Base-by-base conservation (phyloP, 2,113 vertebrate genomes). In the Sciurus niger region DNA sequence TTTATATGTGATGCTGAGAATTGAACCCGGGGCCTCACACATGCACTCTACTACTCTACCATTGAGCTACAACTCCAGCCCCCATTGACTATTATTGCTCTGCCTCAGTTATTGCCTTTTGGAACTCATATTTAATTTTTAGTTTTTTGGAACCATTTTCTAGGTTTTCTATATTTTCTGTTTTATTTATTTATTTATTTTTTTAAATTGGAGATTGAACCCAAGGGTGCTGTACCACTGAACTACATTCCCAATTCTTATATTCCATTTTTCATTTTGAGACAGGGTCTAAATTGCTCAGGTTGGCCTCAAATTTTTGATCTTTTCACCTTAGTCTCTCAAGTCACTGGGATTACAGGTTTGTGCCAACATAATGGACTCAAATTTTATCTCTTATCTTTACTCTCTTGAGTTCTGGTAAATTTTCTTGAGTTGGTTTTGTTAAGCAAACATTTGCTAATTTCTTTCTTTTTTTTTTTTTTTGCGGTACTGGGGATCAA, bases 61-160 rank as follows among this genome's bases (percentile, higher is more conserved):
- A 48, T 9, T 48, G 46, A 48, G 46, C 46, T 48, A 48, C 46
- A 48, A 48, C 46, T 48, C 46, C 46, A 48, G 46, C 46, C 46
- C 46, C 46, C 46, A 48, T 48, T 86, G 67, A 76, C 63, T 73
- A 76, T 78, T 65, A 65, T 70, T 82, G 67, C 34, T 85, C 8
- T 46, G 88, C 18, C 17, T 85, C 37, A 80, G 53, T 80, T 86
- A 78, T 34, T 58, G 74, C 55, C 17, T 89, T 89, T 55, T 89
- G 63, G 58, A 95, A 70, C 58, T 90, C 32, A 11, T 72, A 90
- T 83, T 53, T 88, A 73, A 80, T 96, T 58, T 55, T 67, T 74
- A 58, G 18, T 89, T 24, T 96, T 92, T 63, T 40, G 40, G 58
- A 89, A 43, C 65, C 67, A 74, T 94, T 94, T 55, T 97, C 72